These are phyloP conservation scores for Proisotoma minuta DNA, from an alignment of 2,888 invertebrate species.

Conservation along the genomic window DNA sequence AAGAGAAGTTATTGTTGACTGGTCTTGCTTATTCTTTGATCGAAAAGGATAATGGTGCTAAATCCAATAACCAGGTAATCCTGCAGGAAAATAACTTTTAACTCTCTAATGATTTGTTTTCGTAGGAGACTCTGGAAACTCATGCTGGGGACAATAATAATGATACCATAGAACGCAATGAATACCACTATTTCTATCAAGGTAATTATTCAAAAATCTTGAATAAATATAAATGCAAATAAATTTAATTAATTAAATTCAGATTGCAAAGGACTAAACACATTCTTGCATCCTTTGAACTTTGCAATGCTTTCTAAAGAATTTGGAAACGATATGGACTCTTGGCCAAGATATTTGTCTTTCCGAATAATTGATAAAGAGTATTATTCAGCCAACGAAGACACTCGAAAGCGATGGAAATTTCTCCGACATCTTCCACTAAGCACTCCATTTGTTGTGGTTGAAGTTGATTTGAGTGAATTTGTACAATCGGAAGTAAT, in stretches of 20 bases:
- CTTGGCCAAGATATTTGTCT: slow-evolving; percentile 67
- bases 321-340: slow-evolving; percentile 70
- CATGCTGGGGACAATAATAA: no score
- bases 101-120: no score
- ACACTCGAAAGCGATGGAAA: slow-evolving; percentile 67
- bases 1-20: slow-evolving; percentile 45
- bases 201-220: no score
- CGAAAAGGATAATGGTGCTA: not conserved
- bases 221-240: no score
- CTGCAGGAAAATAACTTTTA: not conserved
- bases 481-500: slow-evolving; percentile 65
- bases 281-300: slow-evolving; percentile 86
- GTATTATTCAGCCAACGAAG: slow-evolving; percentile 76
- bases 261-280: slow-evolving; percentile 87
- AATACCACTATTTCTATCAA: slow-evolving; percentile 77
- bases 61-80: not conserved
- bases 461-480: slow-evolving; percentile 74
- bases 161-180: no score
- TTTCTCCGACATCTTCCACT: slow-evolving; percentile 83
- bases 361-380: slow-evolving; percentile 85
- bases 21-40: no score
- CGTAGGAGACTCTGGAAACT: no score
- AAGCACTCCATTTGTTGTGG: slow-evolving; percentile 83
- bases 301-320: slow-evolving; percentile 80
- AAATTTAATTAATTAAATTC: slow-evolving; percentile 50